Evolutionary conservation across 2,113 vertebrate species (phyloP).

Genomic region (Callipepla squamata): DNA sequence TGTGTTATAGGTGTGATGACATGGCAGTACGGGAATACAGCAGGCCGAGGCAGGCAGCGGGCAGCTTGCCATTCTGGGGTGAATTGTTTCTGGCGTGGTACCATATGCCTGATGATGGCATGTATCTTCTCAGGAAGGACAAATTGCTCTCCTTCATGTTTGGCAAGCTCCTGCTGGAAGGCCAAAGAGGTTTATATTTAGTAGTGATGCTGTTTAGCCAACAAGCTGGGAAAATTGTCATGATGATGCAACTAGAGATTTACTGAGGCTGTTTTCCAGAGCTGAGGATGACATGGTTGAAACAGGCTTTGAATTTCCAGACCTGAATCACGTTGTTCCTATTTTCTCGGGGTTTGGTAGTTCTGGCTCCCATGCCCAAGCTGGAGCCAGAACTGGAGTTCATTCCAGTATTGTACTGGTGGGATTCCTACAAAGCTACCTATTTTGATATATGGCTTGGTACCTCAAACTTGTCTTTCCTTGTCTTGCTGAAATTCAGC

Average conservation of each 20-base stretch:
- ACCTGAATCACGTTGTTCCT: neutral
- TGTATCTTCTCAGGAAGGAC: slow-evolving; percentile 65
- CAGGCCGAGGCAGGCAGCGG: neutral
- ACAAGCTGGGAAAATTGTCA: slow-evolving; percentile 54
- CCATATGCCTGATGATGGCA: slow-evolving; percentile 48
- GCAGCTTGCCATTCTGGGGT: neutral
- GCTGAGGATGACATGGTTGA: neutral
- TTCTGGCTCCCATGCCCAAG: neutral
- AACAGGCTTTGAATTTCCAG: neutral
- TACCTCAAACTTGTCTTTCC: neutral
- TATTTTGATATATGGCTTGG: neutral
- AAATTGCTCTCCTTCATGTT: slow-evolving; percentile 58
- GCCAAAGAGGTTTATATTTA: slow-evolving; percentile 55
- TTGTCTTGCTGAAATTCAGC: neutral
- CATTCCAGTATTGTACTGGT: neutral
- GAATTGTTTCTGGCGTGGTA: slow-evolving; percentile 22
- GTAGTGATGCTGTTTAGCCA: slow-evolving; percentile 54
- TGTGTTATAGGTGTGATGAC: neutral
- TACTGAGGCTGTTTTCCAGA: neutral
- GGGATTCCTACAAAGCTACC: neutral
- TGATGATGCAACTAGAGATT: neutral
- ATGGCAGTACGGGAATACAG: neutral
- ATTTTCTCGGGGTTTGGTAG: neutral
- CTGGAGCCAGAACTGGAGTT: neutral
- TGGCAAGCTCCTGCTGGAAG: slow-evolving; percentile 48